These are phyloP conservation scores for Micromys minutus DNA, from an alignment of 2,113 vertebrate species.

Conservation along the genomic window DNA sequence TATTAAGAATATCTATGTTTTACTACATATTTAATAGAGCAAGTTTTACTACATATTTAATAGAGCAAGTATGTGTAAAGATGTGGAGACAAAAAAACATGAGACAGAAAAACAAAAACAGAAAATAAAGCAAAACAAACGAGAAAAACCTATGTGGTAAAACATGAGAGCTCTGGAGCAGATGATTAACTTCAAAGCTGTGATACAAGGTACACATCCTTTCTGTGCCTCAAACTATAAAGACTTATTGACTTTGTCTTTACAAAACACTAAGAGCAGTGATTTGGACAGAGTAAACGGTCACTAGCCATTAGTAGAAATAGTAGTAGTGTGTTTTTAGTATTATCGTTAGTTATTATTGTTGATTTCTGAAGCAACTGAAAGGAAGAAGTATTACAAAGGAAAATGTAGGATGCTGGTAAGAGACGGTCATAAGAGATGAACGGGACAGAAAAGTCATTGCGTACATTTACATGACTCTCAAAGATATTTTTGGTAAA, in stretches of 20 bases:
- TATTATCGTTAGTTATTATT: neutral
- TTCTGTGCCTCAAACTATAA: neutral
- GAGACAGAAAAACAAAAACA: too few species aligned
- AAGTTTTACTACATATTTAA: neutral
- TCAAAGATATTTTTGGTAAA: neutral
- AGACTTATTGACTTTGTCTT: neutral
- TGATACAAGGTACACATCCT: neutral
- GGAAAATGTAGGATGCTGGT: too few species aligned
- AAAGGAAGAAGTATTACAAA: neutral
- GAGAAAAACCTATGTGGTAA: neutral
- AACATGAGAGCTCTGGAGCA: neutral
- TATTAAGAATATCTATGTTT: neutral
- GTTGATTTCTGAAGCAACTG: neutral
- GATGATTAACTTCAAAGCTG: neutral
- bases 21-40: neutral
- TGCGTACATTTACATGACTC: neutral
- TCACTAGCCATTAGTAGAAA: neutral
- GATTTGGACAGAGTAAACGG: neutral
- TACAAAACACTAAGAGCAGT: neutral
- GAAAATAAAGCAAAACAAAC: too few species aligned
- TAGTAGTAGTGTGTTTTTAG: neutral
- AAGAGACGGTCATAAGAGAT: neutral
- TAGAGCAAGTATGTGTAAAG: neutral
- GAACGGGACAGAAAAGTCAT: neutral
- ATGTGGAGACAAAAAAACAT: neutral